Base-by-base conservation (phyloP, 2,888 invertebrate genomes). In the Allophyes oxyacanthae region DNA sequence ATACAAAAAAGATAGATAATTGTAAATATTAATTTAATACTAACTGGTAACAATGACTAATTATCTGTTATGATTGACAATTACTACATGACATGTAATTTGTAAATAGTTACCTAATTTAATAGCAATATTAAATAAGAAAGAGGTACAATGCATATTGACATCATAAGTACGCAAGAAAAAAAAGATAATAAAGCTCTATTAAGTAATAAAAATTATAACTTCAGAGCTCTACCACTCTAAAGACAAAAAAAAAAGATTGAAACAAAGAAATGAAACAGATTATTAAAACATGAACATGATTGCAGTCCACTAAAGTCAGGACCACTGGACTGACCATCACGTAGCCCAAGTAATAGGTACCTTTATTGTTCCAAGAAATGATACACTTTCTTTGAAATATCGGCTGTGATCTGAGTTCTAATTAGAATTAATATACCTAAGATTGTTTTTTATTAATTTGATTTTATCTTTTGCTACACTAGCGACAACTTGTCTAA, bases 341-440 rank as follows among this genome's bases (percentile, higher is more conserved):
- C 79, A 78, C 78, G 78, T 78, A 63, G 41, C n/a, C 62, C 52
- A 68, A 73, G 75, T 76, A 56, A 75, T 59, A n/a, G n/a, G n/a
- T n/a, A 64, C 64, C 54, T 72, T 67, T 55, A 71, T 68, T 62
- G 56, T 67, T 52, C 9, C 28, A 33, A 30, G 7, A 36, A 41
- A 63, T 55, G 56, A 28, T 37, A 48, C 15, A 30, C 58, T 59
- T 64, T 58, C 53, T 57, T 61, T 50, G 34, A 49, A 58, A 54
- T 33, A 2, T 30, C 28, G 6, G 13, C 30, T 48, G n/a, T n/a
- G 6, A n/a, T 20, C 11, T 20, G 11, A 0, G 26, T 11, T 44
- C 50, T 37, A 14, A 57, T 41, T 37, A 6, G 20, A 40, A 6
- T 28, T 34, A 8, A 9, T 30, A 37, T 50, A 46, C n/a, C n/a